Percentiles rank a stretch among this genome's conserved stretches.
Conservation (phyloP, 1,140 invertebrate genomes). For the Cotesia vestalis region DNA sequence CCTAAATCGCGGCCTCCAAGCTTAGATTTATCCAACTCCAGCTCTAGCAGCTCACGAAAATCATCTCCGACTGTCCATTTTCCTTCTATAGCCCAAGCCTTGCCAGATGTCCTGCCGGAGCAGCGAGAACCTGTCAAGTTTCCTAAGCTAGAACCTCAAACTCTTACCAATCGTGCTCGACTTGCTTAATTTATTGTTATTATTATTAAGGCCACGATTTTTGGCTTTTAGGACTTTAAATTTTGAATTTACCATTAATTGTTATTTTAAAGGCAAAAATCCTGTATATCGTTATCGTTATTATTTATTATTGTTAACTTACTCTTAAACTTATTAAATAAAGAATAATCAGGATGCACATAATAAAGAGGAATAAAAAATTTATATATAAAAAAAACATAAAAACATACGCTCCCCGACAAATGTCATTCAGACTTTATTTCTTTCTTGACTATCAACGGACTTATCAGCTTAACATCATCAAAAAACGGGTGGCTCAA, state of each 20-base stretch:
- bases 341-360: no score
- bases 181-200: background rate
- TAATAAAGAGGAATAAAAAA: background rate
- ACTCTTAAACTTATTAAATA: no score
- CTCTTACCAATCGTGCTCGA: no score
- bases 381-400: background rate
- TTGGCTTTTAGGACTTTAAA: no score
- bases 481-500: conserved; percentile 82
- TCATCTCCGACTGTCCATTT: background rate
- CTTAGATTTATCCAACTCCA: background rate
- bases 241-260: no score
- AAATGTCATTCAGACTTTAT: conserved; percentile 42
- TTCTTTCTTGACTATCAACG: conserved; percentile 61
- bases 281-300: no score
- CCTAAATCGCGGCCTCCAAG: conserved; percentile 3
- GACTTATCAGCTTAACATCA: conserved; percentile 71
- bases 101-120: no score
- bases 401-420: no score
- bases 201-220: background rate
- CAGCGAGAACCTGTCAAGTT: no score
- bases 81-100: background rate
- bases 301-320: no score
- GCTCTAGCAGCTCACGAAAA: background rate
- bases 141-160: no score
- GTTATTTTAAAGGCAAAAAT: no score